phyloP scores from a whole-genome alignment of 2,113 vertebrate genomes.

The Trematocara nigrifrons region DNA sequence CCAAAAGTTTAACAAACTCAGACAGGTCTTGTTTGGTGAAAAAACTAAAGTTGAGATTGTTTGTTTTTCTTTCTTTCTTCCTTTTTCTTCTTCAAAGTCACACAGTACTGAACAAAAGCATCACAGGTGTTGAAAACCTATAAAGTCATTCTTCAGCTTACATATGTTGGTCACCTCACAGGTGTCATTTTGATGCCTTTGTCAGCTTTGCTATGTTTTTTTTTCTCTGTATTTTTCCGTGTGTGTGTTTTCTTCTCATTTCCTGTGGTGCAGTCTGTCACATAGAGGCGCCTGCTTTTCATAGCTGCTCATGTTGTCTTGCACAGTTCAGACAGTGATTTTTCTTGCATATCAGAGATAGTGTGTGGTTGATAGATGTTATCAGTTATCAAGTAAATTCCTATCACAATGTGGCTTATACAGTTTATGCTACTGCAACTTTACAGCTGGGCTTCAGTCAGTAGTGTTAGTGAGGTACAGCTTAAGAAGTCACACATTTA shows the following conservation, averaged over 20 bases:
- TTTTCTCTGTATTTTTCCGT: not conserved
- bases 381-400: not conserved
- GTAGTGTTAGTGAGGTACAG: accelerated
- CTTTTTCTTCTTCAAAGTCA: not conserved
- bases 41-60: not conserved
- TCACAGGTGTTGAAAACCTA: not conserved
- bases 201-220: not conserved
- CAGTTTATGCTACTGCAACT: not conserved
- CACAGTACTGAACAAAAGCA: not conserved
- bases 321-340: not conserved
- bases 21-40: not conserved
- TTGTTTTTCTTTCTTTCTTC: not conserved
- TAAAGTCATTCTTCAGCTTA: not conserved
- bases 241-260: not conserved
- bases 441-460: not conserved
- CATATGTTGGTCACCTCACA: not conserved
- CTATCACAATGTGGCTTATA: accelerated
- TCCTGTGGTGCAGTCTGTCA: accelerated
- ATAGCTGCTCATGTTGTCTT: not conserved
- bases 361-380: not conserved
- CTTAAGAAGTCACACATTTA: not conserved
- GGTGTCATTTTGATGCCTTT: not conserved
- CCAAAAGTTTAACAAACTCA: not conserved
- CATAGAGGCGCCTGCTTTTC: not conserved
- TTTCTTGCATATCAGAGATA: not conserved